These are phyloP conservation scores for Cephalopholis sonnerati DNA, from an alignment of 2,113 vertebrate species.

Conservation along the genomic window DNA sequence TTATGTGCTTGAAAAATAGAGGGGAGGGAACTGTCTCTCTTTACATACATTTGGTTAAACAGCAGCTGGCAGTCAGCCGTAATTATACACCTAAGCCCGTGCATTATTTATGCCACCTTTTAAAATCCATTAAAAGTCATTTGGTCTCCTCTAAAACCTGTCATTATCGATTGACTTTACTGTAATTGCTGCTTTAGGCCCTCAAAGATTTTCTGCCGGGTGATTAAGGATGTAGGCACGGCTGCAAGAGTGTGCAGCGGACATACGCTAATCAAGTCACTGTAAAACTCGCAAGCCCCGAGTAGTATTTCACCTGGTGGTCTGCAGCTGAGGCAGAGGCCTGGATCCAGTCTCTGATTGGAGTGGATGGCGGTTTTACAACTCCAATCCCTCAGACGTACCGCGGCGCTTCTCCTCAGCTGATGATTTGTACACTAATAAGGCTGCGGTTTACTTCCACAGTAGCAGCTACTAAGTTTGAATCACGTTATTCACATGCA, in stretches of 20 bases:
- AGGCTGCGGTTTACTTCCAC: background rate
- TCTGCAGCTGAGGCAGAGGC: slow-evolving; percentile 31
- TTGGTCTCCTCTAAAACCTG: slow-evolving; percentile 79
- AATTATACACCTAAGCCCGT: slow-evolving; percentile 78
- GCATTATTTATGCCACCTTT: slow-evolving; percentile 85
- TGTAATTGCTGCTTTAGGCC: slow-evolving; percentile 84
- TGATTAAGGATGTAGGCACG: slow-evolving; percentile 76
- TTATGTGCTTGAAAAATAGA: slow-evolving; percentile 8
- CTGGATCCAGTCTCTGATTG: slow-evolving; percentile 10
- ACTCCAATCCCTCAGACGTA: background rate
- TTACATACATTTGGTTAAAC: slow-evolving; percentile 79
- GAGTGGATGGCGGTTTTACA: slow-evolving; percentile 39
- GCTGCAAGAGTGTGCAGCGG: slow-evolving; percentile 45
- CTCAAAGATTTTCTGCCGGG: slow-evolving; percentile 82
- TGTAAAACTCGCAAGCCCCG: slow-evolving; percentile 65
- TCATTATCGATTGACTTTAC: slow-evolving; percentile 85
- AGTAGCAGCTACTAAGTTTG: background rate
- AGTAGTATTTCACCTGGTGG: slow-evolving; percentile 69
- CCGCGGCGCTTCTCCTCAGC: background rate
- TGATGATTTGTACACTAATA: slow-evolving; percentile 38
- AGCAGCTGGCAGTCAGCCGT: slow-evolving; percentile 66
- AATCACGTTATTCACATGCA: slow-evolving; percentile 11
- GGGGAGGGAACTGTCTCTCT: slow-evolving; percentile 23
- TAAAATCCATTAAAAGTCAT: slow-evolving; percentile 85
- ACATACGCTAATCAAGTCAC: slow-evolving; percentile 65